Base-by-base conservation (phyloP, 2,888 invertebrate species). In the Phaonia tiefii region DNA sequence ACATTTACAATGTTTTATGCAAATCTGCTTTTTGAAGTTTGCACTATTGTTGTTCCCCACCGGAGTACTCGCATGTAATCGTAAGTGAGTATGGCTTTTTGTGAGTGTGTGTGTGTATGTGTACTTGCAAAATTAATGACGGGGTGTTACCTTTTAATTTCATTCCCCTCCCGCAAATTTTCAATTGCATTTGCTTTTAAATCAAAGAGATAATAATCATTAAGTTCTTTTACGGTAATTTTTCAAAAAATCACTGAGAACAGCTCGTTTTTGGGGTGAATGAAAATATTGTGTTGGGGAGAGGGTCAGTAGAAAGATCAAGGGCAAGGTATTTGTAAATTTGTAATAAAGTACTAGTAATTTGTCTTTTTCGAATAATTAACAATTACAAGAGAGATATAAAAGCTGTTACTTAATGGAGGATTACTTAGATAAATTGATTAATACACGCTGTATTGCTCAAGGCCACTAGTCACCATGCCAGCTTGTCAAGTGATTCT, bases 21-120 rank as follows among this genome's bases (percentile, higher is more conserved):
- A 81, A 81, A 78, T 81, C 81, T 31, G 31, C 31, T 72, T 72
- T 81, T 81, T 78, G 75, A 78, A 67, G 72, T 75, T 75, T 63
- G 7, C 39, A 22, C 42, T 63, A 31, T n/a, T 22, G 31, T 31
- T 11, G 63, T 37, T 63, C 20, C 39, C 17, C 31, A 31, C 4
- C 31, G 3, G 31, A 31, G 31, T 3, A 31, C 4, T 5, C 31
- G 8, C 31, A n/a, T 22, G 20, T 20, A 20, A 51, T 11, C 8
- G 51, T 20, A 51, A 22, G 51, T 31, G 31, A 31, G 31, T 31
- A 31, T 31, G 8, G 8, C 31, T 31, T 15, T 60, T 15, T 37
- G 20, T 2, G 60, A 17, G 37, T 22, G 63, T 63, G 39, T 20
- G 42, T 20, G 63, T 22, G 63, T 63, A 22, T 31, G 31, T 3